Conservation (phyloP, 2,113 vertebrate species). For the Pseudorectes ferrugineus region DNA sequence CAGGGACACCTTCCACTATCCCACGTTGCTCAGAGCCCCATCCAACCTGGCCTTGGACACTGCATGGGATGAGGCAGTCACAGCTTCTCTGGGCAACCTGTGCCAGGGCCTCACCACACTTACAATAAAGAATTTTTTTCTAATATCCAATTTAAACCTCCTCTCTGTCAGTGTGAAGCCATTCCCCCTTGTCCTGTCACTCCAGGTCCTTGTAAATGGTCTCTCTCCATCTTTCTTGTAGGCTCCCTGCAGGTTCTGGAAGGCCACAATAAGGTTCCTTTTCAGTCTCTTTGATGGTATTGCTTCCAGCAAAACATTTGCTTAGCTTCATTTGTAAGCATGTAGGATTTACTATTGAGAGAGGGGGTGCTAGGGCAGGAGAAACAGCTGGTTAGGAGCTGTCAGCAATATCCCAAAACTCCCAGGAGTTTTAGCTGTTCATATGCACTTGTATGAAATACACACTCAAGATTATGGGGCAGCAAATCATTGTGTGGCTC, state of each 20-base stretch:
- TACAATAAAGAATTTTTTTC: background rate
- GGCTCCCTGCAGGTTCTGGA: background rate
- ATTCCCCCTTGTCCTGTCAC: background rate
- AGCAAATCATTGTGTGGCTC: conserved; percentile 6
- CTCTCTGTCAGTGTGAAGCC: background rate
- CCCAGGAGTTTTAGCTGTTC: background rate
- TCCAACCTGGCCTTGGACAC: background rate
- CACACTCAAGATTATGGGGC: background rate
- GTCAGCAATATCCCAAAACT: background rate
- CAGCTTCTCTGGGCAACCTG: background rate
- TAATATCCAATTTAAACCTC: background rate
- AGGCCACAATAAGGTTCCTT: background rate
- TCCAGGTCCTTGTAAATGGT: background rate
- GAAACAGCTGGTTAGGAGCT: conserved; percentile 42
- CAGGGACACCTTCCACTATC: background rate
- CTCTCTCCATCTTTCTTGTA: background rate
- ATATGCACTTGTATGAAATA: background rate
- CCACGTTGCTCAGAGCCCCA: background rate
- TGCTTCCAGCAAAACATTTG: background rate
- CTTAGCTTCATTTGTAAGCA: background rate
- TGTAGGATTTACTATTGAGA: background rate
- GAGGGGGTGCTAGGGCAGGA: background rate
- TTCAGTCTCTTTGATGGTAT: background rate
- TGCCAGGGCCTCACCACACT: background rate
- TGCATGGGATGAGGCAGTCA: background rate